Conservation (phyloP, 2,888 invertebrate genomes). For the Pharmacophagus antenor region DNA sequence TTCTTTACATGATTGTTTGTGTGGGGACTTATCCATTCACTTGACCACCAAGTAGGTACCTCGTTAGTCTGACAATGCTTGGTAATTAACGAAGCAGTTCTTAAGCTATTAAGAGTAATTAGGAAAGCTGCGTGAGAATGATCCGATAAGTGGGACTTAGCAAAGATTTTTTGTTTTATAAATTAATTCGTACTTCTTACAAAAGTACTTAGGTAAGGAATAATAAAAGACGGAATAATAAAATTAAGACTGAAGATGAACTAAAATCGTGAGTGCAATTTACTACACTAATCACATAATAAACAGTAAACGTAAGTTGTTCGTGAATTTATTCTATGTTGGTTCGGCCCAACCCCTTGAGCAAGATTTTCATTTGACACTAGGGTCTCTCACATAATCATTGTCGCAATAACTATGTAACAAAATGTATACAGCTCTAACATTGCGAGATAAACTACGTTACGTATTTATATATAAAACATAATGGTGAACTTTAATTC, state of each 20-base stretch:
- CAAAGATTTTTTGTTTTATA: not conserved
- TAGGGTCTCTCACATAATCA: too few species aligned
- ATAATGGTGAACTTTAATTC: not conserved
- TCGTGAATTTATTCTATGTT: not conserved
- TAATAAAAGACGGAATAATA: too few species aligned
- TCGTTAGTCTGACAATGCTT: slow-evolving; percentile 5
- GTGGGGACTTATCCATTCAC: not conserved
- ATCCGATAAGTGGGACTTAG: not conserved
- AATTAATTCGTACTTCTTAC: too few species aligned
- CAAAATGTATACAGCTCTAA: too few species aligned
- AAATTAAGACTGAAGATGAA: not conserved
- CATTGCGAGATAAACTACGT: too few species aligned
- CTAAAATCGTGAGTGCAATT: not conserved
- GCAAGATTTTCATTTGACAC: too few species aligned
- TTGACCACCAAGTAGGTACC: not conserved
- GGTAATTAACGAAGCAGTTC: slow-evolving; percentile 1
- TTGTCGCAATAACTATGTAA: too few species aligned
- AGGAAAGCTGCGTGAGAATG: slow-evolving; percentile 6
- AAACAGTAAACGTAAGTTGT: not conserved
- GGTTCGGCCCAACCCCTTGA: too few species aligned
- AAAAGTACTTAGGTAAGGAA: too few species aligned
- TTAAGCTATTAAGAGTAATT: slow-evolving; percentile 1
- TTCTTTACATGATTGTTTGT: too few species aligned
- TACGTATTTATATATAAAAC: too few species aligned
- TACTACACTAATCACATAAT: not conserved